A percentile compares a stretch with the other conserved stretches of the same genome.
Conservation (phyloP, 2,797 vertebrate genomes). For the Streptopelia turtur region DNA sequence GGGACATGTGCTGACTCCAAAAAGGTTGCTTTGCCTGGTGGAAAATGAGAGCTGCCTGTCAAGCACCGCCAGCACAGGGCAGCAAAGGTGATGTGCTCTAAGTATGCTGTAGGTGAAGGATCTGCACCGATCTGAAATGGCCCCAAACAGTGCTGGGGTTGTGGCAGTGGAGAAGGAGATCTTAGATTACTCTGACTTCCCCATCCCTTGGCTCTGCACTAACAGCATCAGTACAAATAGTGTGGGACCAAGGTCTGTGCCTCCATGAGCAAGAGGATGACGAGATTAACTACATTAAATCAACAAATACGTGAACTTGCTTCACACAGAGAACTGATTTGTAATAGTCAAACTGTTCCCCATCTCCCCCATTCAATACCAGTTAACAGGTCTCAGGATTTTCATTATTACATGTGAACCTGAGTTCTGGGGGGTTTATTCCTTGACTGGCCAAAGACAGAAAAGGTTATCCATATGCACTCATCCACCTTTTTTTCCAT, state of each 20-base stretch:
- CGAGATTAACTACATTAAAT: not conserved
- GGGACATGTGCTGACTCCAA: not conserved
- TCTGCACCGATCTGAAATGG: not conserved
- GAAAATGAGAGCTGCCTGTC: not conserved
- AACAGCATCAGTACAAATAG: not conserved
- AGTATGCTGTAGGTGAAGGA: not conserved
- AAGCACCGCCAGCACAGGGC: not conserved
- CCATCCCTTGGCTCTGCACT: not conserved
- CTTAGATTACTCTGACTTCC: not conserved
- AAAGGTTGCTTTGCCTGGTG: not conserved
- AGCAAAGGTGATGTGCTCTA: rapidly evolving
- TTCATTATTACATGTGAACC: not conserved
- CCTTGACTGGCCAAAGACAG: not conserved
- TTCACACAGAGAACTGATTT: not conserved
- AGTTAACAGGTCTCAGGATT: not conserved
- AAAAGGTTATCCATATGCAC: not conserved
- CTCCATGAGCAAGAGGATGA: rapidly evolving
- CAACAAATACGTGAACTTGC: not conserved
- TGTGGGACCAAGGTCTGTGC: not conserved
- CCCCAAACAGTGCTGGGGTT: not conserved
- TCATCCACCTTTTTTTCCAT: not conserved
- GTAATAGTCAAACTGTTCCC: not conserved
- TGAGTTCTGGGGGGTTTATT: not conserved
- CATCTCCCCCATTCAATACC: rapidly evolving
- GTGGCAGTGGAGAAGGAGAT: not conserved